Conservation (phyloP, 2,888 invertebrate species). For the Caenorhabditis auriculariae region DNA sequence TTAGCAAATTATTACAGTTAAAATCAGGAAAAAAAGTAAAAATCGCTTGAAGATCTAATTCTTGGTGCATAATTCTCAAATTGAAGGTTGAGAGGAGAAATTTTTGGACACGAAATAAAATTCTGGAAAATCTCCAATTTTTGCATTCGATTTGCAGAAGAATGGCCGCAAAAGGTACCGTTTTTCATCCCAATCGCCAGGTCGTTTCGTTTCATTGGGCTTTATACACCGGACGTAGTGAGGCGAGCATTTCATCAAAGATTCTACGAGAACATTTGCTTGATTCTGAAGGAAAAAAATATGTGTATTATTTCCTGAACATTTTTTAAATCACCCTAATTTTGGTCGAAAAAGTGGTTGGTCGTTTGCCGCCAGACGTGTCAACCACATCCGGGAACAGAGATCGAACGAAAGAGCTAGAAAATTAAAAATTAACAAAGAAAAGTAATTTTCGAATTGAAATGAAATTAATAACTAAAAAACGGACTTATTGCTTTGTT, state of each 20-base stretch:
- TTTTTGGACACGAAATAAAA: neutral
- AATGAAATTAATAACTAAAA: neutral
- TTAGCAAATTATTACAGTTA: too few species aligned
- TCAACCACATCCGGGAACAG: slow-evolving; percentile 71
- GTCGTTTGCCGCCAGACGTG: slow-evolving; percentile 67
- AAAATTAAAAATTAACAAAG: too few species aligned
- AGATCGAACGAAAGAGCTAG: slow-evolving; percentile 70
- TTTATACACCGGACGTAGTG: slow-evolving; percentile 76
- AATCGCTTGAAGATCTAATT: too few species aligned
- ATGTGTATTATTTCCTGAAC: neutral
- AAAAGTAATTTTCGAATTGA: too few species aligned
- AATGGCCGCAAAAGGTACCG: slow-evolving; percentile 38
- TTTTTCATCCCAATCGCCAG: slow-evolving; percentile 73
- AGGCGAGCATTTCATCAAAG: slow-evolving; percentile 73
- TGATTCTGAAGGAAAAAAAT: slow-evolving; percentile 66
- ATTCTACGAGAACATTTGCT: slow-evolving; percentile 73
- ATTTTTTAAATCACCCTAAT: slow-evolving; percentile 67
- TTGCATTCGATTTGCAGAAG: neutral
- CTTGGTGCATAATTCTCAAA: too few species aligned
- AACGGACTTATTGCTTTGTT: slow-evolving; percentile 70
- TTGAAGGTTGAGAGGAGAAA: neutral
- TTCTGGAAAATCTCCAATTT: neutral
- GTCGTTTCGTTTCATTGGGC: slow-evolving; percentile 74
- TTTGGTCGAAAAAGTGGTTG: slow-evolving; percentile 73
- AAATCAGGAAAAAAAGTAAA: too few species aligned